phyloP scores from a whole-genome alignment of 2,113 vertebrate species.

The Athene noctua region DNA sequence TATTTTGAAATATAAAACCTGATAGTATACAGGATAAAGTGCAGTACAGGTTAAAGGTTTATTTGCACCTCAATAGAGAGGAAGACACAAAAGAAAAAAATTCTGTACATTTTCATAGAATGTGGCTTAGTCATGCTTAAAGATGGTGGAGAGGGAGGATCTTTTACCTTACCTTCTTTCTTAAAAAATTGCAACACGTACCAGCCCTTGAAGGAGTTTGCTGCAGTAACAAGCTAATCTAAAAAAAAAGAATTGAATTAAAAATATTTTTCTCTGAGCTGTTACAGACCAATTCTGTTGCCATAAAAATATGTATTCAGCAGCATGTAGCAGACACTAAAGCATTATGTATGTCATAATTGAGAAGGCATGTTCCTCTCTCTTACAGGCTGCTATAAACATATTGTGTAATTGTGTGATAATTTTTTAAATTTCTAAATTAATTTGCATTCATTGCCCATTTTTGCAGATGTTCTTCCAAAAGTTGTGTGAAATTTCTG shows the following conservation, averaged over 20 bases:
- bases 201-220: not conserved
- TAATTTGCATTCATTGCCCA: not conserved
- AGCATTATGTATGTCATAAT: not conserved
- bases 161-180: not conserved
- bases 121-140: not conserved
- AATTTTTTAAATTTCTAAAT: not conserved
- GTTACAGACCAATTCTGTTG: not conserved
- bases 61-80: not conserved
- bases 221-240: not conserved
- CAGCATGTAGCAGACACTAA: not conserved
- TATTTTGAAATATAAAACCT: not conserved
- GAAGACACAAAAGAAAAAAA: not conserved
- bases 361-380: not conserved
- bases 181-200: not conserved
- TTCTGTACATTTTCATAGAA: not conserved
- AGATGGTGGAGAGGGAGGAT: not conserved
- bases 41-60: not conserved
- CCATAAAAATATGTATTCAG: not conserved
- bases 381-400: not conserved
- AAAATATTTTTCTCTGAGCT: not conserved
- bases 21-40: not conserved
- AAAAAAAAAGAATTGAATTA: not conserved
- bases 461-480: not conserved
- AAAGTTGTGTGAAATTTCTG: not conserved
- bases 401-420: not conserved